Base-by-base conservation (phyloP, 2,113 vertebrate species). In the Vimba vimba region DNA sequence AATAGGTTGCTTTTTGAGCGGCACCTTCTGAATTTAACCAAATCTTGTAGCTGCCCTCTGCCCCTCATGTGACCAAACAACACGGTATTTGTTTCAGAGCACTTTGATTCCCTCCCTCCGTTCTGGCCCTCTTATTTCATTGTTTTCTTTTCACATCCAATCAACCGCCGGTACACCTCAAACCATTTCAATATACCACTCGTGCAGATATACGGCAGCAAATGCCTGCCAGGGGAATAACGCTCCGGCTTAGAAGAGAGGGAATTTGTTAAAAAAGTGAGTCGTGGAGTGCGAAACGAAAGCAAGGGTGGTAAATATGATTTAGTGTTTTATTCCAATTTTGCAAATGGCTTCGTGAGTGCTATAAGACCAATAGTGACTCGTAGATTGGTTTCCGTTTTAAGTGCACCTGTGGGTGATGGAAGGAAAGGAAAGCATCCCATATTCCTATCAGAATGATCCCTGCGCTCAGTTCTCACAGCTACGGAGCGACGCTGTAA, bases 1-100 rank as follows among this genome's bases (percentile, higher is more conserved):
- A 95, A 96, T 92, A 92, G 94, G 94, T 93, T 94, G 91, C 90
- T 93, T 94, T 91, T 95, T 91, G 92, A 92, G 89, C 79, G 84
- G 88, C 89, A 81, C 57, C 89, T 17, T 83, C 15, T 91, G 93
- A 93, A 90, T 94, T 95, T 94, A 94, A 94, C 93, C 92, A 60
- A 78, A 78, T 80, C 94, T 92, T 57, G 27, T 2, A 55, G 45
- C 10, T 94, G 92, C 84, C 90, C 45, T 69, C 21, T 59, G 94
- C 39, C 13, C 45, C 36, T 39, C 21, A 21, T 27, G 39, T 88
- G 52, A 89, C 77, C 36, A 69, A 60, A 77, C 73, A 50, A 74
- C 90, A 86, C 89, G 86, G 9, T 88, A 73, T 91, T 92, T 92
- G 92, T 88, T 62, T 45, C 89, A 78, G 47, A 69, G 33, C 64